These are phyloP conservation scores for Pogonophryne albipinna DNA, from an alignment of 2,797 vertebrate species.

Conservation along the genomic window DNA sequence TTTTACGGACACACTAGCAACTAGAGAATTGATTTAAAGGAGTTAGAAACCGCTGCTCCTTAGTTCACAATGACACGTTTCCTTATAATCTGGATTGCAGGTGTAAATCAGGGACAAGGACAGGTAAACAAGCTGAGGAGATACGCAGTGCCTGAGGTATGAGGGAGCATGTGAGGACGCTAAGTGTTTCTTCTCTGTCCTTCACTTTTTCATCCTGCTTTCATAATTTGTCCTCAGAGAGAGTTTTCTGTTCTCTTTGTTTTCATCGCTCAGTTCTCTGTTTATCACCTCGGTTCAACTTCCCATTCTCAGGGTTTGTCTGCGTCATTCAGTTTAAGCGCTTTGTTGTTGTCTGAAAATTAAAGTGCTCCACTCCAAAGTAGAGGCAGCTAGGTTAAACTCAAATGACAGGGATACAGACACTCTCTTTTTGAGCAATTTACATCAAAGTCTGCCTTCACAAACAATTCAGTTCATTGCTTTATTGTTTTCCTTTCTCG, in stretches of 20 bases:
- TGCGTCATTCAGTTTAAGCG: conserved; percentile 8
- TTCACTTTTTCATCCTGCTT: conserved; percentile 16
- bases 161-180: conserved; percentile 16
- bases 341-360: conserved; percentile 1
- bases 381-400: conserved; percentile 6
- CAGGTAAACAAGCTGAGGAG: conserved; percentile 7
- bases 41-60: neutral
- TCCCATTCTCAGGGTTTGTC: neutral
- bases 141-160: conserved; percentile 2
- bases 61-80: conserved; percentile 5
- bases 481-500: conserved; percentile 3
- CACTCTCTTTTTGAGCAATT: neutral
- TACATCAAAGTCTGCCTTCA: neutral
- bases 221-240: conserved; percentile 4
- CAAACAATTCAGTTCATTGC: neutral
- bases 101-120: conserved; percentile 38
- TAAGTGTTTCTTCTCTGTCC: conserved; percentile 23
- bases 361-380: conserved; percentile 6
- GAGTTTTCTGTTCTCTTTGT: neutral
- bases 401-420: neutral
- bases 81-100: conserved; percentile 36
- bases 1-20: conserved; percentile 5
- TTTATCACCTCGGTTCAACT: conserved; percentile 8
- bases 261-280: neutral
- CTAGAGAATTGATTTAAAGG: neutral